These are phyloP conservation scores for Andrena hattorfiana DNA, from an alignment of 2,888 invertebrate species.

Conservation along the genomic window DNA sequence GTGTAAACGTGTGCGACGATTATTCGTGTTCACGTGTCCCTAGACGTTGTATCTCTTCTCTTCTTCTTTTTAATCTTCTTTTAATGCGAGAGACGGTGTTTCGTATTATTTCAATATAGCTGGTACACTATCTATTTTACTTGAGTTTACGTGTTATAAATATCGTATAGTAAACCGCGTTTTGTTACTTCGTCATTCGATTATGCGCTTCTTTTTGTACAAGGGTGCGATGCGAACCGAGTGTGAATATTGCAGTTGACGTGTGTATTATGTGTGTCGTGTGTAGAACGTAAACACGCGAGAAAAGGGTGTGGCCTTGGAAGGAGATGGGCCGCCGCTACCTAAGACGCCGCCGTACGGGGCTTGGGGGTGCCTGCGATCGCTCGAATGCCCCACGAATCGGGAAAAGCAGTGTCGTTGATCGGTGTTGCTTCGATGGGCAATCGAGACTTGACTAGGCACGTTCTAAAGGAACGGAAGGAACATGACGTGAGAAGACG, in stretches of 20 bases:
- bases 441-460: not conserved
- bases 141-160: slow-evolving; percentile 81
- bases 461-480: not conserved
- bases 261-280: slow-evolving; percentile 37
- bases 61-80: slow-evolving; percentile 9
- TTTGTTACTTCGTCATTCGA: slow-evolving; percentile 75
- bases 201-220: slow-evolving; percentile 78
- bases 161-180: slow-evolving; percentile 78
- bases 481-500: not conserved
- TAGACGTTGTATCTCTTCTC: not conserved
- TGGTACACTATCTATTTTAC: slow-evolving; percentile 81
- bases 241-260: slow-evolving; percentile 66
- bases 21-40: slow-evolving; percentile 36
- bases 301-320: slow-evolving; percentile 19
- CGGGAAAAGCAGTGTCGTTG: slow-evolving; percentile 1
- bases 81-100: slow-evolving; percentile 63
- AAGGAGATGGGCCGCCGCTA: slow-evolving; percentile 1
- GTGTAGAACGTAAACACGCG: slow-evolving; percentile 57
- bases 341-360: slow-evolving; percentile 7
- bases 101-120: slow-evolving; percentile 77
- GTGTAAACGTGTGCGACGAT: not conserved
- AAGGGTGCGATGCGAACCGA: slow-evolving; percentile 80
- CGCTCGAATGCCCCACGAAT: not conserved
- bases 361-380: not conserved
- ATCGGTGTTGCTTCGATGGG: slow-evolving; percentile 13